Evolutionary conservation across 2,113 vertebrate genomes (phyloP), one percentile per base, ranked within the genome.

Genomic region (Sarotherodon lohbergeri): DNA sequence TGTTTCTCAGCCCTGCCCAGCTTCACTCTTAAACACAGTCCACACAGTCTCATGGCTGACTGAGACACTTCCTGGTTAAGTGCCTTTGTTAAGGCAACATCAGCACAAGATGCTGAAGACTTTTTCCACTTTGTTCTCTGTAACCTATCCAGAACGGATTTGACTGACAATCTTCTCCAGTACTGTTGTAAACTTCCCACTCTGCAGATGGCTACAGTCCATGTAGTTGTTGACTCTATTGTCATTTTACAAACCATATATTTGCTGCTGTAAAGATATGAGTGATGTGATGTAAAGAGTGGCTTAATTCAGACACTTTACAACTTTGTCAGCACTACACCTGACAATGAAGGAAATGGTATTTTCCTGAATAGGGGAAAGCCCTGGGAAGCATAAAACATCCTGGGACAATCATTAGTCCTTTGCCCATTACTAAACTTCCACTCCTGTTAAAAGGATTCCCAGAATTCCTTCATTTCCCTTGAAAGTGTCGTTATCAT

Each of bases 71-170:
- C 39, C 36, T 32, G 5, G 57, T 79, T 71, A 87, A 90, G 91
- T 92, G 94, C 88, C 91, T 93, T 94, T 86, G 14, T 89, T 27
- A 91, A 90, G 94, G 91, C 90, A 85, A 84, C 76, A 12, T 85
- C 73, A 48, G 68, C 86, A 83, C 17, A 52, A 55, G 54, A 17
- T 81, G 63, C 41, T 73, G 32, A 73, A 22, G 84, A 84, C 52
- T 83, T 50, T 78, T 29, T 88, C 55, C 55, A 81, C 73, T 78
- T 71, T 76, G 56, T 78, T 88, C 61, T 86, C 82, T 66, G 61
- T 22, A 83, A 82, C 27, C 13, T 82, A 41, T 52, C 5, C 43
- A 34, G 66, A 55, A 54, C 10, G 27, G 76, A 82, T 66, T 79
- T 8, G 66, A 80, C 56, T 0, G 54, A 76, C 80, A 73, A 41